phyloP scores from a whole-genome alignment of 2,888 invertebrate species.

The Chaetogeoica ovagalla region DNA sequence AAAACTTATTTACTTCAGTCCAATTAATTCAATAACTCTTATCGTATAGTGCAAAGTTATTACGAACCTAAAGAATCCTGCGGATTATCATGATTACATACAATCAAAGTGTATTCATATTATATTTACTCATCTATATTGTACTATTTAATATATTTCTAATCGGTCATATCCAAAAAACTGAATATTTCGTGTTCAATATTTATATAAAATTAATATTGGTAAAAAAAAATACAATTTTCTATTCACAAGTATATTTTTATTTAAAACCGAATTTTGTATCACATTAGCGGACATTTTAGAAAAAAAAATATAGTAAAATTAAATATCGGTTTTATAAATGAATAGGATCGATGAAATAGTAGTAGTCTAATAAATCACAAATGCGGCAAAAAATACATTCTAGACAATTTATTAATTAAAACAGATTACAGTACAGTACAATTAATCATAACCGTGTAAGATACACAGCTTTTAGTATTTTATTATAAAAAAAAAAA shows the following conservation, averaged over 20 bases:
- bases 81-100: too few relatives aligned
- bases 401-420: slow-evolving; percentile 51
- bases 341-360: slow-evolving; percentile 13
- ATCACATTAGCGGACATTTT: neutral
- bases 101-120: too few relatives aligned
- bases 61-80: too few relatives aligned
- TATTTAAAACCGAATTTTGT: neutral
- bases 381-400: slow-evolving; percentile 31
- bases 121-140: too few relatives aligned
- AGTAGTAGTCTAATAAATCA: slow-evolving; percentile 3
- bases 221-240: neutral
- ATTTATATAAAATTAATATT: neutral
- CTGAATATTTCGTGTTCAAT: neutral
- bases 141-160: too few relatives aligned
- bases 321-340: too few relatives aligned
- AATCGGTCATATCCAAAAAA: too few relatives aligned
- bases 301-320: too few relatives aligned
- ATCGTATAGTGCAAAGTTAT: too few relatives aligned
- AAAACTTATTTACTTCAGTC: too few relatives aligned
- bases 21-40: too few relatives aligned
- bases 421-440: slow-evolving; percentile 50
- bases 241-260: too few relatives aligned
- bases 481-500: slow-evolving; percentile 6
- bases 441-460: slow-evolving; percentile 9
- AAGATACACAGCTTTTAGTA: slow-evolving; percentile 22